A percentile compares a stretch with the other conserved stretches of the same genome.
Evolutionary conservation across 2,888 invertebrate genomes (phyloP).

Genomic region (Rhaphigaster nebulosa): DNA sequence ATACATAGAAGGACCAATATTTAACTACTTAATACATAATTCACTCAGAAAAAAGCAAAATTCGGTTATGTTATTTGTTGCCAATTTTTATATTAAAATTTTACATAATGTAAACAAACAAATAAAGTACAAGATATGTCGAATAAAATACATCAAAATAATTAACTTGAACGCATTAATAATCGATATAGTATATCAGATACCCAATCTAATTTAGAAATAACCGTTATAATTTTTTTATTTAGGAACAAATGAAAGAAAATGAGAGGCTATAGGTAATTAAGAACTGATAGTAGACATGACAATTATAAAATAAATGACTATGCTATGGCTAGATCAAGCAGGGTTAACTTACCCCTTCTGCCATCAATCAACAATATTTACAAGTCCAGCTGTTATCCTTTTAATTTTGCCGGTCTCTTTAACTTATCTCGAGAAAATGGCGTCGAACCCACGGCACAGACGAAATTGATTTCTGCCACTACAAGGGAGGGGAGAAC

Average conservation of each 20-base stretch:
- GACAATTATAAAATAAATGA: not conserved
- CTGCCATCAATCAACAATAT: conserved; percentile 32
- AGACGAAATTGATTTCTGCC: conserved; percentile 43
- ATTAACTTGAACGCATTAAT: not conserved
- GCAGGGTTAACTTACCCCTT: conserved; percentile 6
- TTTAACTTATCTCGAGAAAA: conserved; percentile 35
- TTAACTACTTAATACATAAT: not conserved
- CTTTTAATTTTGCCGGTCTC: not conserved
- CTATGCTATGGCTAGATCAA: not conserved
- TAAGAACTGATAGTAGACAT: not conserved
- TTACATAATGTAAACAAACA: not conserved
- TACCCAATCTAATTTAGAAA: not conserved
- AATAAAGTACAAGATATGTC: not conserved
- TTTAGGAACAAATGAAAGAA: not conserved
- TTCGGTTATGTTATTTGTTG: not conserved
- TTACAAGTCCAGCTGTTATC: not conserved
- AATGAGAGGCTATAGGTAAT: not conserved
- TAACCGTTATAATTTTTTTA: not conserved
- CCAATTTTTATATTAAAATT: not conserved
- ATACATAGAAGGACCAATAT: not conserved
- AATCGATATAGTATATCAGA: not conserved
- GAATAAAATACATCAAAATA: not conserved
- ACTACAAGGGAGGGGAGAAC: not conserved
- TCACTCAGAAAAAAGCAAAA: not conserved
- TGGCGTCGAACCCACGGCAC: not conserved